These are phyloP conservation scores for Boulengeromyrus knoepffleri DNA, from an alignment of 2,113 vertebrate genomes.

Conservation along the genomic window DNA sequence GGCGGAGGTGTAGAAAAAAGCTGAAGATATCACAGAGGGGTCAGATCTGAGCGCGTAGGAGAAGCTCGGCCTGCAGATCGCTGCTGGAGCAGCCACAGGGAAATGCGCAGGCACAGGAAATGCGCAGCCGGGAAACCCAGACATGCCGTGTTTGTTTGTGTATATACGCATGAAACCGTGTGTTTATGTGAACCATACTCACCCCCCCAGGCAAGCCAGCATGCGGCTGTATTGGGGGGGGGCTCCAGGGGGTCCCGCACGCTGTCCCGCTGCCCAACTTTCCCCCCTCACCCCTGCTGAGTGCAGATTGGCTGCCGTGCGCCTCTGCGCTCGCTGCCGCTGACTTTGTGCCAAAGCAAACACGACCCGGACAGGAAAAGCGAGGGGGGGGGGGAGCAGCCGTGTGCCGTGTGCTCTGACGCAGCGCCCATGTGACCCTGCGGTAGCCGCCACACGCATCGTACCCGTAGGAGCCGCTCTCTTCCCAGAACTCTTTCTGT, in stretches of 20 bases:
- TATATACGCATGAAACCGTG: not conserved
- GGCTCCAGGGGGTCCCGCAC: not conserved
- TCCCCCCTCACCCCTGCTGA: not conserved
- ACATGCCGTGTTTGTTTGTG: not conserved
- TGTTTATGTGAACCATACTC: not conserved
- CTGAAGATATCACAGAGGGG: not conserved
- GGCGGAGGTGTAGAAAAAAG: not conserved
- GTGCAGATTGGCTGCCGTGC: not conserved
- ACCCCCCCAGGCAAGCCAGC: not conserved
- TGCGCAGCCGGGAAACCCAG: not conserved
- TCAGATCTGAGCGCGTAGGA: not conserved
- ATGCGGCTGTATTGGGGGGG: not conserved
- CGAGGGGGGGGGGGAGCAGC: not conserved
- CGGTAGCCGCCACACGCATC: not conserved
- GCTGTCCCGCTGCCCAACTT: not conserved
- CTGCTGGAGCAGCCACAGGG: not conserved
- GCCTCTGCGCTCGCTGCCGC: not conserved
- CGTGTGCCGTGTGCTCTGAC: not conserved
- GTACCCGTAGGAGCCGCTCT: not conserved
- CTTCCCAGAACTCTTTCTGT: not conserved
- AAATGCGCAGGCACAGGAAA: not conserved
- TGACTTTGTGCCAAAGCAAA: not conserved
- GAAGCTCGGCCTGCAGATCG: not conserved
- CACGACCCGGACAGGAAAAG: not conserved
- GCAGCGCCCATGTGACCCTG: not conserved